Evolutionary conservation across 2,888 invertebrate genomes (phyloP).

Genomic region (Ypsolopha scabrella): DNA sequence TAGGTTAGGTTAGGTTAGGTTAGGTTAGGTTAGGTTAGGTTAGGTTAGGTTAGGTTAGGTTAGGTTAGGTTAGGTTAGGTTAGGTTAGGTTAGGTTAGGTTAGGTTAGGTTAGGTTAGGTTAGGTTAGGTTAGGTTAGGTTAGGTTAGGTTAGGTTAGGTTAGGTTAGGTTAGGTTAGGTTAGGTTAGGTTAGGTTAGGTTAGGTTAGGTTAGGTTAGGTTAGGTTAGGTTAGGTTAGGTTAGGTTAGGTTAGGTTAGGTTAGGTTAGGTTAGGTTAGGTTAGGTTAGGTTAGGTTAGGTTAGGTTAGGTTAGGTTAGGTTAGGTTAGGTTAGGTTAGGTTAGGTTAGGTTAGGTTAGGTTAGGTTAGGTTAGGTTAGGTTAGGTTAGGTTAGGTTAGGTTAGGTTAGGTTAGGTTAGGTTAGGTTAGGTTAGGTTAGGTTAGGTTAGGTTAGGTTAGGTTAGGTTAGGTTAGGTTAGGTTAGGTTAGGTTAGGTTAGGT

Average conservation of each 20-base stretch:
- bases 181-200: constrained; percentile 1
- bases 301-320: constrained; percentile 3
- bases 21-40: constrained; percentile 6
- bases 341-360: constrained; percentile 11
- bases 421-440: constrained; percentile 10
- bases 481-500: constrained; percentile 5
- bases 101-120: constrained; percentile 3
- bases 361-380: constrained; percentile 13
- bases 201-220: constrained; percentile 11
- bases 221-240: constrained; percentile 12
- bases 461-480: constrained; percentile 7
- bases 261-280: constrained; percentile 6
- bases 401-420: constrained; percentile 13
- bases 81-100: constrained; percentile 4
- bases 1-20: constrained; percentile 4
- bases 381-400: constrained; percentile 13
- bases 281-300: constrained; percentile 7
- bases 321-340: constrained; percentile 9
- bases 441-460: constrained; percentile 6
- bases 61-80: constrained; percentile 6
- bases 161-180: not conserved
- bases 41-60: constrained; percentile 7
- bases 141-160: constrained; percentile 1
- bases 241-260: constrained; percentile 10
- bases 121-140: constrained; percentile 4